phyloP scores from a whole-genome alignment of 2,888 invertebrate genomes.

The Yponomeuta sedellus region DNA sequence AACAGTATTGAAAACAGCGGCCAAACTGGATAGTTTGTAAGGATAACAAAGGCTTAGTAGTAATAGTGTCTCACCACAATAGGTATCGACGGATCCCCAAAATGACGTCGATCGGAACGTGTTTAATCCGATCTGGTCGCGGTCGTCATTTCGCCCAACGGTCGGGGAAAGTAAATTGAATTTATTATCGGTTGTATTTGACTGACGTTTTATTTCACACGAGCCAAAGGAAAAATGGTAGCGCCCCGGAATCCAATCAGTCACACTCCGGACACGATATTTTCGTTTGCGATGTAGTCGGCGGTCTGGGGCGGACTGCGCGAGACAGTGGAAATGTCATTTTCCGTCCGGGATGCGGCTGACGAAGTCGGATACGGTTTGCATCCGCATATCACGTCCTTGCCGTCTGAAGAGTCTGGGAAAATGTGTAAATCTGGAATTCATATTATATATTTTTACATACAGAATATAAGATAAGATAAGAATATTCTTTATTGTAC shows the following conservation, averaged over 20 bases:
- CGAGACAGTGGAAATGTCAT: slow-evolving; percentile 42
- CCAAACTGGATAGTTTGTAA: too few relatives aligned
- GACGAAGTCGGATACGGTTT: slow-evolving; percentile 1
- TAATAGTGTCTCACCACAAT: not conserved
- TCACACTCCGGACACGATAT: slow-evolving; percentile 50
- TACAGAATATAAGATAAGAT: too few relatives aligned
- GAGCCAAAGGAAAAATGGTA: slow-evolving; percentile 50
- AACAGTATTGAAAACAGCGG: too few relatives aligned
- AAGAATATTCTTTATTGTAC: too few relatives aligned
- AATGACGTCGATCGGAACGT: slow-evolving; percentile 26
- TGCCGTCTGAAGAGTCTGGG: too few relatives aligned
- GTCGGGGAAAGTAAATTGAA: slow-evolving; percentile 65
- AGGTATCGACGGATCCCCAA: not conserved
- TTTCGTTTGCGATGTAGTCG: slow-evolving; percentile 40
- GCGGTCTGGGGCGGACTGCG: slow-evolving; percentile 41
- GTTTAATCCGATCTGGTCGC: slow-evolving; percentile 62
- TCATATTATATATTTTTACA: too few relatives aligned
- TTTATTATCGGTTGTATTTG: slow-evolving; percentile 74
- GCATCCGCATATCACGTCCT: not conserved
- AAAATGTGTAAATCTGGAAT: too few relatives aligned
- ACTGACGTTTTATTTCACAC: slow-evolving; percentile 76
- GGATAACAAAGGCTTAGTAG: too few relatives aligned
- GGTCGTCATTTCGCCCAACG: slow-evolving; percentile 56
- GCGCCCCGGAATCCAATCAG: slow-evolving; percentile 62
- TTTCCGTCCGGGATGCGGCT: slow-evolving; percentile 40